Evolutionary conservation across 2,888 invertebrate species (phyloP), one percentile per base, ranked within the genome.

Genomic region (Teleogryllus oceanicus): DNA sequence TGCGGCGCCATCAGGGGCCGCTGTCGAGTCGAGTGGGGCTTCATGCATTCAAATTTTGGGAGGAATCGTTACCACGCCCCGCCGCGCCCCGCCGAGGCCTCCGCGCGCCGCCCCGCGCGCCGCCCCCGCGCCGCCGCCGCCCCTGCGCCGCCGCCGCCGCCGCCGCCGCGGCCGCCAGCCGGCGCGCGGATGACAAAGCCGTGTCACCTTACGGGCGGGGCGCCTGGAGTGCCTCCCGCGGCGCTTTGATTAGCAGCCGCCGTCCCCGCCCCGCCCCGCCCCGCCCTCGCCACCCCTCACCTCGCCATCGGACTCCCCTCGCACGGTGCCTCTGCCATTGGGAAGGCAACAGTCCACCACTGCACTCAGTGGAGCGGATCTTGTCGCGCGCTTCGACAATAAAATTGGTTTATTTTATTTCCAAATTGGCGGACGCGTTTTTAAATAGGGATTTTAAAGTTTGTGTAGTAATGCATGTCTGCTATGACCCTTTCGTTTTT

Each of bases 41-140:
- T 81, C 81, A 81, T 80, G 80, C 82, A 82, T 82, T 82, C 82
- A 82, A 80, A 82, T 82, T 81, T 81, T 79, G 76, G 80, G 50
- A 80, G 74, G 80, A 81, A 81, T 81, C 81, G 81, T 81, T 80
- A 80, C 78, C 78, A 78, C 79, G 18, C 75, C 74, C 51, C 24
- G 77, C 49, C 21, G 78, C 76, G 79, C 49, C 50, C 74, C 78
- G 49, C 49, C 37, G 80, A 75, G 37, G 77, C 62, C n/a, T 76
- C 75, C 20, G 78, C 50, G 49, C 74, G 74, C 49, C 37, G 76
- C 37, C 21, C 76, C 78, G n/a, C 75, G 75, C 50, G 20, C 74
- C 76, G 21, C 62, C 51, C 20, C 75, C 21, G 80, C 80, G 80
- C 80, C 81, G 80, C 80, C 80, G 80, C 79, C 77, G 80, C n/a